phyloP scores from a whole-genome alignment of 2,113 vertebrate genomes.

The Orthonyx spaldingii region DNA sequence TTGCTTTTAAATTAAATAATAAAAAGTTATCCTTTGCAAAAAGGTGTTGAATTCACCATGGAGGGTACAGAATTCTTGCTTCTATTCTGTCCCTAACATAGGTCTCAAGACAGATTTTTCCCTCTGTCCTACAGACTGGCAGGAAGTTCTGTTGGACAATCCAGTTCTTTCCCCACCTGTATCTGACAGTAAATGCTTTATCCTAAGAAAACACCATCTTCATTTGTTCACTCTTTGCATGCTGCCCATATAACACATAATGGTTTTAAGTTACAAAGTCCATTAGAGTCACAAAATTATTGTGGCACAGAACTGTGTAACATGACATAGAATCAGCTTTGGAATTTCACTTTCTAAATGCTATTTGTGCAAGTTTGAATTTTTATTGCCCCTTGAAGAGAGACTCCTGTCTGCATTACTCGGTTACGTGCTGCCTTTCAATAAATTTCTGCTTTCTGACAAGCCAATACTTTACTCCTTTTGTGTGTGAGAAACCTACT shows the following conservation, averaged over 20 bases:
- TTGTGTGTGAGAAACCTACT: conserved; percentile 7
- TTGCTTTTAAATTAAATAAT: neutral
- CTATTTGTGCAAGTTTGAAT: neutral
- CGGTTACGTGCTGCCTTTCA: conserved; percentile 7
- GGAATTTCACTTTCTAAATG: neutral
- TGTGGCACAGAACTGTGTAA: neutral
- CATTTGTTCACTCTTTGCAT: neutral
- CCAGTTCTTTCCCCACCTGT: neutral
- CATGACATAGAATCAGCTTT: neutral
- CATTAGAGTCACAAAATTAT: neutral
- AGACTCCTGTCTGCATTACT: neutral
- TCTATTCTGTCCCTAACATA: neutral
- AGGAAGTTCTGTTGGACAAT: neutral
- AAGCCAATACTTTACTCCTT: neutral
- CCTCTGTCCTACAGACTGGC: neutral
- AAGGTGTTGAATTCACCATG: neutral
- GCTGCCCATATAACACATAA: neutral
- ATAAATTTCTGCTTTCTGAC: neutral
- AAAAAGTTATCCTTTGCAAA: neutral
- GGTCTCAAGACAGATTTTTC: neutral
- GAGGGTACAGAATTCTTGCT: neutral
- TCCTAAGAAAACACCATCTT: neutral
- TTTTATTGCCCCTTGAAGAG: neutral
- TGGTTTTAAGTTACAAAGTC: neutral
- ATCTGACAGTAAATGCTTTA: neutral